Base-by-base conservation (phyloP, 92 coral and sea anemone species). In the Phenganax stokvisi region DNA sequence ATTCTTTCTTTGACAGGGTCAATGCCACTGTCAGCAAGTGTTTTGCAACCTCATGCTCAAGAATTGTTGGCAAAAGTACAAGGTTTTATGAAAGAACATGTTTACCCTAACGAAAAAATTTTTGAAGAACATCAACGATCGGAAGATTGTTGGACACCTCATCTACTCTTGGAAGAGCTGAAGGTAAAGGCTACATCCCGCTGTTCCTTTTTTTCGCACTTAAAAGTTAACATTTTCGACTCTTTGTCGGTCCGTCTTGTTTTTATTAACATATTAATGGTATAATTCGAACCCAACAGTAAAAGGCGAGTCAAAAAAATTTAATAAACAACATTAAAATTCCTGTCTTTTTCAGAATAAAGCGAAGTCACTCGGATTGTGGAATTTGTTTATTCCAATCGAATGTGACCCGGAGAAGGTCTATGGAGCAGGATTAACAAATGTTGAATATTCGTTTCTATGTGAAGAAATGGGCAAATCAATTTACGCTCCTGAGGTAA, bases 391-490 rank as follows among this genome's bases (percentile, higher is more conserved):
- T 69, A 90, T 93, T 63, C 98, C 98, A 20, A 9, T 81, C 58
- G 98, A 93, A 58, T 88, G 90, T 47, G 98, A 93, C 61, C 97
- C 91, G 2, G 89, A 89, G 2, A 88, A 73, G 30, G 79, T 15
- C 57, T 91, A 89, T 86, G 98, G 98, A 69, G 88, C 91, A 3
- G 98, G 98, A 17, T 84, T 93, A 54, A 91, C 97, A 31, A 93
- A 93, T 76, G 93, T 91, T 57, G 98, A 91, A 86, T 93, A 93
- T 66, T 92, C 98, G 44, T 90, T 67, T 84, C 51, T 93, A 81
- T 93, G 98, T 80, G 98, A 93, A 62, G 82, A 83, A 84, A 93
- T 93, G 92, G 98, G 98, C 44, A 89, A 80, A 81, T 89, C 90
- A 5, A 7, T 91, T 6, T 91, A 77, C 60, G 97, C 93, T 12